Percentiles rank a stretch among this genome's conserved stretches.
Conservation (phyloP, 30 jellyfish, hydroid and myxozoan genomes). For the Pelagia noctiluca region DNA sequence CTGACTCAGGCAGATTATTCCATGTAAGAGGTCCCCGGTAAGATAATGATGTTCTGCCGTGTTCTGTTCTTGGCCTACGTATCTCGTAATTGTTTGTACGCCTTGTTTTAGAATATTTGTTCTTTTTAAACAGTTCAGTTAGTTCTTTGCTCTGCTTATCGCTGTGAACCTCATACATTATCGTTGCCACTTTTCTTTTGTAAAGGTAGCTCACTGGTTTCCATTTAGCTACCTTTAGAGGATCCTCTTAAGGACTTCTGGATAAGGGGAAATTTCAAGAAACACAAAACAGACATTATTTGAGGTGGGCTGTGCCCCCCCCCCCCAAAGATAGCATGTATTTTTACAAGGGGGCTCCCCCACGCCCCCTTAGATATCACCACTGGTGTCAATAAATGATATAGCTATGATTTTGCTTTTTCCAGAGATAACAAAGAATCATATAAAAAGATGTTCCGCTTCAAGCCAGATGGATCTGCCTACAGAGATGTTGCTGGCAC, state of each 20-base stretch:
- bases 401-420: neutral
- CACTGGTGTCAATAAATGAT: neutral
- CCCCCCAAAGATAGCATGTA: no score
- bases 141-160: neutral
- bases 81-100: neutral
- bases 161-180: neutral
- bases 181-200: no score
- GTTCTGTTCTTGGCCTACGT: neutral
- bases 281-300: no score
- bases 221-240: no score
- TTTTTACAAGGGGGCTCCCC: no score
- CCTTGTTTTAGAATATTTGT: neutral
- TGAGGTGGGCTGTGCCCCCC: no score
- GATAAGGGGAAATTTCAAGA: no score
- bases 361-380: no score
- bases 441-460: neutral
- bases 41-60: neutral
- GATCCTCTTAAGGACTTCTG: no score
- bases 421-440: neutral
- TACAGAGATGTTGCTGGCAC: constrained; percentile 21
- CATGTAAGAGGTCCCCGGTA: neutral
- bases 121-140: neutral
- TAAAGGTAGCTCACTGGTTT: no score
- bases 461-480: constrained; percentile 33
- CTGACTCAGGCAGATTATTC: constrained; percentile 1